These are phyloP conservation scores for Oryzias javanicus DNA, from an alignment of 2,113 vertebrate genomes.

Conservation along the genomic window DNA sequence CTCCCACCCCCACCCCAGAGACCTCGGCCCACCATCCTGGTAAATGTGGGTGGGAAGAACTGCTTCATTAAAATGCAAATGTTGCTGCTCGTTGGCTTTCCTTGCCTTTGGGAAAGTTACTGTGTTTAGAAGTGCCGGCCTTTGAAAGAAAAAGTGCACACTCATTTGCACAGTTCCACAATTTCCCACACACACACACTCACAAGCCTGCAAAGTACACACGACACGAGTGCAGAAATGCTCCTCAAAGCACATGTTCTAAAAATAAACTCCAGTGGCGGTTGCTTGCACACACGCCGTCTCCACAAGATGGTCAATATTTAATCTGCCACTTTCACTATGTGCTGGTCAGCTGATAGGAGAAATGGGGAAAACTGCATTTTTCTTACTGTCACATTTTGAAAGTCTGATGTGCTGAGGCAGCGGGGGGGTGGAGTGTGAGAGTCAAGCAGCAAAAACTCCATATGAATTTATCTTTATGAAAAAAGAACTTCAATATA, in stretches of 20 bases:
- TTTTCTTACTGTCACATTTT: constrained; percentile 37
- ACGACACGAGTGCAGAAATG: constrained; percentile 12
- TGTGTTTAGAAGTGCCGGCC: constrained; percentile 6
- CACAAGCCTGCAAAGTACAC: constrained; percentile 1
- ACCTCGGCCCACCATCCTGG: too few relatives aligned
- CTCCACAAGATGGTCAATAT: constrained; percentile 68
- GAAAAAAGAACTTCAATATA: too few relatives aligned
- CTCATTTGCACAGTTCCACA: constrained; percentile 10
- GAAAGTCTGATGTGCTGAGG: constrained; percentile 65
- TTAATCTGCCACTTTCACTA: constrained; percentile 48
- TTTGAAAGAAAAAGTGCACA: constrained; percentile 18
- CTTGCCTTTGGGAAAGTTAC: constrained; percentile 48
- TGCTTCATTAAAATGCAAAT: constrained; percentile 78
- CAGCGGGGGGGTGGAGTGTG: constrained; percentile 44
- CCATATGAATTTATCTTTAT: too few relatives aligned
- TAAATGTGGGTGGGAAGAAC: constrained; percentile 24
- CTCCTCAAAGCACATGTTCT: constrained; percentile 44
- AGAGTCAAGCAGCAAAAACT: too few relatives aligned
- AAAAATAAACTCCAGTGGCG: constrained; percentile 59
- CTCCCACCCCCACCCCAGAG: constrained; percentile 10
- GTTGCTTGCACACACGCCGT: constrained; percentile 35
- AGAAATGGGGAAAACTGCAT: constrained; percentile 48
- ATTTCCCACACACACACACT: not conserved
- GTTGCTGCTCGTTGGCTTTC: constrained; percentile 42
- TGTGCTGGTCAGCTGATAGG: constrained; percentile 51